Conservation (phyloP, 2,797 vertebrate genomes). For the Dermochelys coriacea region DNA sequence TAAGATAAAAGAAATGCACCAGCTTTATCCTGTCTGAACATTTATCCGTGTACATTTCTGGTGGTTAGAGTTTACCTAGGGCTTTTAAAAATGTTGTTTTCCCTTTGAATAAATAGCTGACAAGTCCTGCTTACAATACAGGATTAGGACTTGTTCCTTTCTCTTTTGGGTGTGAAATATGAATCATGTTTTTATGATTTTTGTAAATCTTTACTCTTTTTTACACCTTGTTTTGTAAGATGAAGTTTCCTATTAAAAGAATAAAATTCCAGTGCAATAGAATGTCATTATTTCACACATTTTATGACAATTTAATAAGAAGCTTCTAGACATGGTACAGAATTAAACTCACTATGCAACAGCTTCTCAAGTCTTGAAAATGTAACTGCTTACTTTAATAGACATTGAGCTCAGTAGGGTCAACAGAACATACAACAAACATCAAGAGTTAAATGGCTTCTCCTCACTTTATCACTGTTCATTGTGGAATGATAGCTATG, state of each 20-base stretch:
- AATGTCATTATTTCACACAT: conserved; percentile 65
- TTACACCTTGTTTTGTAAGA: conserved; percentile 86
- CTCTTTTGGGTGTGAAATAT: conserved; percentile 73
- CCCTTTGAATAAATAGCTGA: conserved; percentile 42
- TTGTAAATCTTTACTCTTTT: conserved; percentile 85
- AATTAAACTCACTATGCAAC: not conserved
- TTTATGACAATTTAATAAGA: conserved; percentile 41
- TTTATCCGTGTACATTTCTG: not conserved
- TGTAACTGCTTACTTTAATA: not conserved
- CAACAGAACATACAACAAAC: not conserved
- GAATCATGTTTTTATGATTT: conserved; percentile 84
- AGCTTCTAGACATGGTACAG: not conserved
- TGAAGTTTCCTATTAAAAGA: conserved; percentile 84
- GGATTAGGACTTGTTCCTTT: conserved; percentile 63
- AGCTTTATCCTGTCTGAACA: not conserved
- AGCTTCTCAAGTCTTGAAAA: not conserved
- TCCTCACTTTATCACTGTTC: not conserved
- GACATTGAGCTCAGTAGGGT: accelerated
- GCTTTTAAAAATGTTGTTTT: conserved; percentile 14
- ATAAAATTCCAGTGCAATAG: conserved; percentile 32
- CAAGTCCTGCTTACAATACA: conserved; percentile 58
- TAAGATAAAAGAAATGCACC: not conserved
- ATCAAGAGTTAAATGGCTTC: not conserved
- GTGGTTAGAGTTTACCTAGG: not conserved
- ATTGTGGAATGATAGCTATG: accelerated